Conservation (phyloP, 2,888 invertebrate species). For the Notocelia uddmanniana region DNA sequence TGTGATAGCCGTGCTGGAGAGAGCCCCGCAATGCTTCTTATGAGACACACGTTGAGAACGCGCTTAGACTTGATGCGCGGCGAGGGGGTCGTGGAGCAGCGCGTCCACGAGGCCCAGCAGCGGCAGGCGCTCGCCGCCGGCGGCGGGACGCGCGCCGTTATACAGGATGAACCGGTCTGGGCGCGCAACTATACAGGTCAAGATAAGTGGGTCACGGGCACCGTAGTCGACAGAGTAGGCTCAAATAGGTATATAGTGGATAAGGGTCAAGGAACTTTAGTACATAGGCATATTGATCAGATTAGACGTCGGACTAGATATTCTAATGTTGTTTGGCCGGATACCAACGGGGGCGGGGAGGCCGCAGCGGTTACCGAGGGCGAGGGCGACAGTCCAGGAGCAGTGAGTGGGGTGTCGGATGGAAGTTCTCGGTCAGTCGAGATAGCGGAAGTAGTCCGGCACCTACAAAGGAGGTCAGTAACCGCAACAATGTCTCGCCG, state of each 20-base stretch:
- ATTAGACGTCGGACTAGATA: conserved; percentile 22
- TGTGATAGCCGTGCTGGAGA: too few relatives aligned
- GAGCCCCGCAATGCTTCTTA: conserved; percentile 1
- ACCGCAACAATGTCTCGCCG: neutral
- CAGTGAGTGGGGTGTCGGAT: conserved; percentile 2
- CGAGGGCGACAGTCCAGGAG: neutral
- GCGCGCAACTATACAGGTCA: neutral
- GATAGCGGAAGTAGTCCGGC: neutral
- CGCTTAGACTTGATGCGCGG: neutral
- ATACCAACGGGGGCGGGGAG: neutral
- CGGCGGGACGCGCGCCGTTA: neutral
- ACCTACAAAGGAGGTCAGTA: neutral
- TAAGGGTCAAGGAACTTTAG: conserved; percentile 22
- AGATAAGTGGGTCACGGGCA: conserved; percentile 21
- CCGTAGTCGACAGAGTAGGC: conserved; percentile 15
- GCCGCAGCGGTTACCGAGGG: neutral
- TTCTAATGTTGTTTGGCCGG: neutral
- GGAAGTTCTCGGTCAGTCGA: neutral
- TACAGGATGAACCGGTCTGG: conserved; percentile 7
- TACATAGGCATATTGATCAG: conserved; percentile 33
- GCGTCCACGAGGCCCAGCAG: neutral
- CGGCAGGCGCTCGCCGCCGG: neutral
- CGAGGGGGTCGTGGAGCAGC: neutral
- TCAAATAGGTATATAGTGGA: conserved; percentile 29
- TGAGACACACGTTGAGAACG: neutral